These are phyloP conservation scores for Leucozona laternaria DNA, from an alignment of 2,888 invertebrate genomes.

Conservation along the genomic window DNA sequence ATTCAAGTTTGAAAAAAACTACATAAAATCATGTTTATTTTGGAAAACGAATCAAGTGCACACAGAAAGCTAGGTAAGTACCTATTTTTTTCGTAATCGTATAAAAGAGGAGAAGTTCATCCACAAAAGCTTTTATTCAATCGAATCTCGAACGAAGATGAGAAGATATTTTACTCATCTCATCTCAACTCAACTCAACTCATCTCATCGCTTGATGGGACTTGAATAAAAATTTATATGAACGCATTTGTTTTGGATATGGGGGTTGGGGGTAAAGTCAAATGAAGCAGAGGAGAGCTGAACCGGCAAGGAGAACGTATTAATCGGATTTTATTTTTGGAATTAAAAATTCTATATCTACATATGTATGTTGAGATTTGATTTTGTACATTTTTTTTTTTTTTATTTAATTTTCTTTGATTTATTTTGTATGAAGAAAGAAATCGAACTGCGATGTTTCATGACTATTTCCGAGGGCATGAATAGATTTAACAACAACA, in stretches of 20 bases:
- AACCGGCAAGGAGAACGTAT: not conserved
- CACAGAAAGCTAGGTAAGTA: not conserved
- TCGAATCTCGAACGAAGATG: slow-evolving; percentile 29
- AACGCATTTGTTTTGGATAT: slow-evolving; percentile 4
- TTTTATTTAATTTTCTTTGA: not conserved
- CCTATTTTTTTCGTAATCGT: slow-evolving; percentile 34
- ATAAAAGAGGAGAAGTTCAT: slow-evolving; percentile 40
- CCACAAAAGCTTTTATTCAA: slow-evolving; percentile 41
- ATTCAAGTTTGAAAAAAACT: slow-evolving; percentile 7
- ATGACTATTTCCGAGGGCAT: slow-evolving; percentile 12
- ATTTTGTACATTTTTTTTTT: slow-evolving; percentile 2
- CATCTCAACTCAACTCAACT: too few relatives aligned
- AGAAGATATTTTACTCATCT: slow-evolving; percentile 22
- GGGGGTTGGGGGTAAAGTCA: not conserved
- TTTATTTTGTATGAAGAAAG: not conserved
- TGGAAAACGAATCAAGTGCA: slow-evolving; percentile 66
- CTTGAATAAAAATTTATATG: slow-evolving; percentile 44
- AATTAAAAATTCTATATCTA: slow-evolving; percentile 28
- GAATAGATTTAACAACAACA: slow-evolving; percentile 17
- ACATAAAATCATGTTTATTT: slow-evolving; percentile 68
- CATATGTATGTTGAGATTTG: slow-evolving; percentile 38
- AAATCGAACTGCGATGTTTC: slow-evolving; percentile 14
- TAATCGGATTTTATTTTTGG: slow-evolving; percentile 59
- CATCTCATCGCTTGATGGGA: slow-evolving; percentile 37
- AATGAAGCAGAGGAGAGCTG: not conserved